Conservation (phyloP, 2,113 vertebrate genomes). For the Cyrtonyx montezumae region DNA sequence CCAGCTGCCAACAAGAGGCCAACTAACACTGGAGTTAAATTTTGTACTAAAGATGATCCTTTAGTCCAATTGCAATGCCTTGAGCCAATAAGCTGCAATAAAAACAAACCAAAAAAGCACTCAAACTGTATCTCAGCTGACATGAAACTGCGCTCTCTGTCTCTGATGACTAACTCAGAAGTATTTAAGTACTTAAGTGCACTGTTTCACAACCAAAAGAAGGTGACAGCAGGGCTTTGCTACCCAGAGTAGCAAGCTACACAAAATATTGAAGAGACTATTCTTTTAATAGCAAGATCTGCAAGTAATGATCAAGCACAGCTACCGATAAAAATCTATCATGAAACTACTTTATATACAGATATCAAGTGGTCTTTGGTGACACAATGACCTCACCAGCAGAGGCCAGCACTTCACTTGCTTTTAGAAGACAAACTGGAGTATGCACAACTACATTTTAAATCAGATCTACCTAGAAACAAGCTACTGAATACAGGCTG, state of each 20-base stretch:
- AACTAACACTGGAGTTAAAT: constrained; percentile 1
- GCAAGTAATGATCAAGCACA: not conserved
- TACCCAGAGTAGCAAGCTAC: not conserved
- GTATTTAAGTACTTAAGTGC: not conserved
- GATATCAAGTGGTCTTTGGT: not conserved
- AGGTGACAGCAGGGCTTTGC: not conserved
- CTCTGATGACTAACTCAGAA: not conserved
- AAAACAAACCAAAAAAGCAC: not conserved
- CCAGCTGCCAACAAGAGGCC: not conserved
- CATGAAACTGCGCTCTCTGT: not conserved
- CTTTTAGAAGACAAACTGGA: not conserved
- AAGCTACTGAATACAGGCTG: not conserved
- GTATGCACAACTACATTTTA: not conserved
- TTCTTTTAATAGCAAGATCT: not conserved
- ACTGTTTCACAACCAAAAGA: not conserved
- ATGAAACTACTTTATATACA: not conserved
- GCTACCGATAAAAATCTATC: not conserved
- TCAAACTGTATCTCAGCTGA: not conserved
- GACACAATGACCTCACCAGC: not conserved
- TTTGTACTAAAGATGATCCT: not conserved
- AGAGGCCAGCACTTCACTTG: not conserved
- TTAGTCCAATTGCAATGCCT: not conserved
- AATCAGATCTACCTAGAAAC: not conserved
- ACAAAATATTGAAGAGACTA: not conserved
- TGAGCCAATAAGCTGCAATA: not conserved